Base-by-base conservation (phyloP, 2,113 vertebrate species). In the Tretioscincus oriximinensis region DNA sequence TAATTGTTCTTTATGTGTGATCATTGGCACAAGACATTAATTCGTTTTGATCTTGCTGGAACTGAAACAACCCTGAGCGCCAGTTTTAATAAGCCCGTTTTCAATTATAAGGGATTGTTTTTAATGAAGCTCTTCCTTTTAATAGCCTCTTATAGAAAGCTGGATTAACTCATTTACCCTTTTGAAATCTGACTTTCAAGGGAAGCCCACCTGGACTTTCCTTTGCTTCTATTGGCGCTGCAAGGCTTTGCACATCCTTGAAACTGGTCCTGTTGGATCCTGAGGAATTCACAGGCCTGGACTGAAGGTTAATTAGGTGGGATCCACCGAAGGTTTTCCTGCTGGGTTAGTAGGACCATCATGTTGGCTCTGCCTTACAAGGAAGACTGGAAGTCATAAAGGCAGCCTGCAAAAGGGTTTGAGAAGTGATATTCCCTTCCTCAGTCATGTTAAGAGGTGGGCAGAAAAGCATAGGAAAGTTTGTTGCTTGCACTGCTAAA, bases 41-140 rank as follows among this genome's bases (percentile, higher is more conserved):
- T 78, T 77, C 2, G 73, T 41, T 82, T 74, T 66, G 35, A 61
- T n/a, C 77, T 60, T 0, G 1, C 49, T 24, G 82, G 26, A 78
- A 12, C 21, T 54, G 1, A 28, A 86, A 1, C 16, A 64, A n/a
- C 29, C n/a, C 2, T 2, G 77, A 22, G 14, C 61, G 64, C 76
- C 0, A 7, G 10, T 78, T 86, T 84, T 51, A 80, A 73, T 82
- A 65, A 83, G 78, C 80, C 10, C 31, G 31, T 28, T 84, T 78
- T 35, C 18, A 54, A 9, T 47, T 18, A 2, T 18, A 49, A 28
- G 49, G 51, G n/a, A 47, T 80, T 76, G 9, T 78, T 81, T 58
- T 66, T 11, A 66, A 26, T 9, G 71, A 76, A 66, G 35, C 1
- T 29, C 4, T 73, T 66, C 11, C 5, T 70, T 54, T 5, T 49